Evolutionary conservation across 2,888 invertebrate species (phyloP).

Genomic region (Seira sanloemensis): DNA sequence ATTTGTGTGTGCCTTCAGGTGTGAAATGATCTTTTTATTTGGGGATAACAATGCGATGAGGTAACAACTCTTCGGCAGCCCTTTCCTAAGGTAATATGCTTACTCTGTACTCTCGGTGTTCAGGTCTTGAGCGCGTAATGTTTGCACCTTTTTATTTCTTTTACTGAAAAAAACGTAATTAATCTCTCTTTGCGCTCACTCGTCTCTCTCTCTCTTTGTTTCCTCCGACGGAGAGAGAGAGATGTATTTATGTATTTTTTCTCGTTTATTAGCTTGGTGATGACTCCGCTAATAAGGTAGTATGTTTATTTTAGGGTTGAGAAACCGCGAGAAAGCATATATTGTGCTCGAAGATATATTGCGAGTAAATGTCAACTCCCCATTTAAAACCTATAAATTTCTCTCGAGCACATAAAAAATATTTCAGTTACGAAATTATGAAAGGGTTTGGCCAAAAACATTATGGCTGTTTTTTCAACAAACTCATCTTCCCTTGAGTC

Average conservation of each 20-base stretch:
- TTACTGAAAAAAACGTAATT: too few species aligned
- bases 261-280: not conserved
- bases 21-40: conserved; percentile 38
- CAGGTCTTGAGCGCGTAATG: not conserved
- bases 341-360: conserved; percentile 24
- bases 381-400: conserved; percentile 8
- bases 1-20: conserved; percentile 36
- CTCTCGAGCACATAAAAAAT: not conserved
- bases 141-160: conserved; percentile 7
- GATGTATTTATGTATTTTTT: not conserved
- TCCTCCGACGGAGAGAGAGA: not conserved
- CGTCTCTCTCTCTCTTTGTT: not conserved
- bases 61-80: too few species aligned
- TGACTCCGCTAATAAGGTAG: not conserved
- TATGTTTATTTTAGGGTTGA: not conserved
- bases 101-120: too few species aligned
- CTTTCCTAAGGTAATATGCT: too few species aligned
- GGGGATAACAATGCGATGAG: too few species aligned
- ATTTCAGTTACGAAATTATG: not conserved
- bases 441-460: not conserved
- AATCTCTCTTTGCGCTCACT: not conserved
- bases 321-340: not conserved
- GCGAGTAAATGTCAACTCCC: conserved; percentile 29
- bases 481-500: not conserved
- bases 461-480: not conserved